Base-by-base conservation (phyloP, 2,888 invertebrate genomes). In the Ecliptopera silaceata region DNA sequence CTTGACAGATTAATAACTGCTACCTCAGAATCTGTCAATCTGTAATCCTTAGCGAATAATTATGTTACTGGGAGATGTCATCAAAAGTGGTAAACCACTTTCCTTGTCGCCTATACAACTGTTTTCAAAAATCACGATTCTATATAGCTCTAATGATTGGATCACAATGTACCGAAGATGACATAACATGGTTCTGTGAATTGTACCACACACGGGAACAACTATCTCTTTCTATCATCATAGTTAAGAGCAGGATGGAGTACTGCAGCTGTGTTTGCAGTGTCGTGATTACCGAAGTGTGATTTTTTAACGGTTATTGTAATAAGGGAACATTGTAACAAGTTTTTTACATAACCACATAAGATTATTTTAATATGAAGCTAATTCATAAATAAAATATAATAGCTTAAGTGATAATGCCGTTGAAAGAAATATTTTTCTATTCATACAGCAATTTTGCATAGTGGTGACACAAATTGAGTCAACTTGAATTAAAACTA, bases 291-390 rank as follows among this genome's bases (percentile, higher is more conserved):
- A 79, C 74, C 70, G 72, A 76, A 74, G 85, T 86, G 85, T 68
- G 76, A 84, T 75, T 75, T 84, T n/a, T 77, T 78, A 79, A 81
- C 84, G 72, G 75, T 72, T 71, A 69, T 70, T 75, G 17, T 45
- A 32, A 65, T 65, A 42, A 60, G 46, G 63, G 63, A 60, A 64
- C 63, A 56, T 44, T 63, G 51, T 57, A 49, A 20, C 4, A 18
- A 17, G 6, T 26, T 26, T 6, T 26, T 26, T 26, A n/a, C n/a
- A n/a, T n/a, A n/a, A n/a, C n/a, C n/a, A n/a, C n/a, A n/a, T n/a
- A n/a, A n/a, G n/a, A n/a, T n/a, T n/a, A n/a, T n/a, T n/a, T n/a
- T n/a, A n/a, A n/a, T n/a, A n/a, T n/a, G n/a, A n/a, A n/a, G n/a
- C n/a, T n/a, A n/a, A n/a, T n/a, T n/a, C n/a, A n/a, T n/a, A n/a